Percentiles rank a stretch among this genome's conserved stretches.
These are phyloP conservation scores for Ramazzottius varieornatus DNA, from an alignment of 2,888 invertebrate species.

Conservation along the genomic window DNA sequence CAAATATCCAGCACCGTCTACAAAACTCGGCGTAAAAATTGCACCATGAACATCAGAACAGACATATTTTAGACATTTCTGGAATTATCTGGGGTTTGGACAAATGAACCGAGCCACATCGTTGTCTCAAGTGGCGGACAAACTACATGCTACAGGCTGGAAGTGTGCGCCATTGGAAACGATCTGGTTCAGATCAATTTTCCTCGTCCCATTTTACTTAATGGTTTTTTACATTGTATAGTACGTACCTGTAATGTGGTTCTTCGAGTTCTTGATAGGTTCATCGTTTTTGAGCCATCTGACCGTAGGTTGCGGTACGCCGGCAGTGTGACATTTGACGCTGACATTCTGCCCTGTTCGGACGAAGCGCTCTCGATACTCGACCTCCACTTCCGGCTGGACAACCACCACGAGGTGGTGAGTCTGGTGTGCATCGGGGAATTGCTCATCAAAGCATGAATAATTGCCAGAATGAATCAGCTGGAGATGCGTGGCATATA, in stretches of 20 bases:
- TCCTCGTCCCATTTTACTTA: too few relatives aligned
- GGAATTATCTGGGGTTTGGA: too few relatives aligned
- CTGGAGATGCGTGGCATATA: slow-evolving; percentile 43
- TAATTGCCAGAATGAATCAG: slow-evolving; percentile 48
- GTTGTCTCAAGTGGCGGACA: too few relatives aligned
- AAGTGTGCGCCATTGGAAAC: too few relatives aligned
- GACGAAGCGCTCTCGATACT: slow-evolving; percentile 39
- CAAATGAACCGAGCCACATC: too few relatives aligned
- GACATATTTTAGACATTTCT: too few relatives aligned
- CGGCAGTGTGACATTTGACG: slow-evolving; percentile 44
- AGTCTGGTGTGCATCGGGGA: slow-evolving; percentile 31
- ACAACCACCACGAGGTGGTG: slow-evolving; percentile 45
- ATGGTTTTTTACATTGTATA: too few relatives aligned
- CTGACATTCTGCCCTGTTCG: slow-evolving; percentile 38
- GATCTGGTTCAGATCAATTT: too few relatives aligned
- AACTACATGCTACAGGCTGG: too few relatives aligned
- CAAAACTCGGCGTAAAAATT: too few relatives aligned
- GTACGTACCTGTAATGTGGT: slow-evolving; percentile 6
- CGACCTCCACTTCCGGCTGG: slow-evolving; percentile 45
- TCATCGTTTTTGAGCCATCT: slow-evolving; percentile 48
- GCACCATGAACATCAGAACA: too few relatives aligned
- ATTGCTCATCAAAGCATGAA: slow-evolving; percentile 9
- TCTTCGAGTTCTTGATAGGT: slow-evolving; percentile 22
- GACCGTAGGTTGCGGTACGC: slow-evolving; percentile 39
- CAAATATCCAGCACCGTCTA: too few relatives aligned